phyloP scores from a whole-genome alignment of 2,888 invertebrate genomes.

The Buathra laborator region DNA sequence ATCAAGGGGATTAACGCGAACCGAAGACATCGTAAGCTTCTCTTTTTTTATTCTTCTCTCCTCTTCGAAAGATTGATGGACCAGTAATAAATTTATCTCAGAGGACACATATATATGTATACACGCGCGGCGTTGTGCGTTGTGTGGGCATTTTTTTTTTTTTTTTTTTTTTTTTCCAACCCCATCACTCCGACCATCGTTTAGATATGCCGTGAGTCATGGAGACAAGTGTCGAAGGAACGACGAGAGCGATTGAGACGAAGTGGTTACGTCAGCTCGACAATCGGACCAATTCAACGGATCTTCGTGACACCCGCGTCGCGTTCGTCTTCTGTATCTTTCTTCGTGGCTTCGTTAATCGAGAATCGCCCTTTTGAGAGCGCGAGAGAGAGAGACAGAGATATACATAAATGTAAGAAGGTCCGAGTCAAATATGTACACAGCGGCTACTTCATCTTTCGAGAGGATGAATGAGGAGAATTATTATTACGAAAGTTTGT shows the following conservation, averaged over 20 bases:
- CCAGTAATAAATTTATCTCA: slow-evolving; percentile 30
- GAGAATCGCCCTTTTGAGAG: slow-evolving; percentile 5
- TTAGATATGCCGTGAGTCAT: slow-evolving; percentile 36
- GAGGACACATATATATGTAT: slow-evolving; percentile 8
- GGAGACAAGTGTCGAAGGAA: slow-evolving; percentile 68
- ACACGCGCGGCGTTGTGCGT: not conserved
- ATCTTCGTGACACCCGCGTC: slow-evolving; percentile 56
- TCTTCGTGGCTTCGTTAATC: not conserved
- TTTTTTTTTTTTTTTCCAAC: slow-evolving; percentile 6
- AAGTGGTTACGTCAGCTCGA: slow-evolving; percentile 76
- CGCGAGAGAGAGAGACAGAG: not conserved
- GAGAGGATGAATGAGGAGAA: slow-evolving; percentile 53
- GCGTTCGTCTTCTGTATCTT: slow-evolving; percentile 1
- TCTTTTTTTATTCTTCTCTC: not conserved
- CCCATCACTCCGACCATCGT: slow-evolving; percentile 37
- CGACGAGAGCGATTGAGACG: slow-evolving; percentile 71
- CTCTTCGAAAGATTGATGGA: slow-evolving; percentile 21
- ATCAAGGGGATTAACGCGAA: slow-evolving; percentile 31
- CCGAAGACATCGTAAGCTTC: slow-evolving; percentile 2
- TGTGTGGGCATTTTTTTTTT: slow-evolving; percentile 8
- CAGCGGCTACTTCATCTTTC: not conserved
- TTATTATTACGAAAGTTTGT: slow-evolving; percentile 7
- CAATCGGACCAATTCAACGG: slow-evolving; percentile 71
- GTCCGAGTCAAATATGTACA: not conserved
- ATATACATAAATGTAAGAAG: not conserved